Percentiles rank a stretch among this genome's conserved stretches.
phyloP scores from a whole-genome alignment of 2,113 vertebrate genomes.

The Pterocles gutturalis region DNA sequence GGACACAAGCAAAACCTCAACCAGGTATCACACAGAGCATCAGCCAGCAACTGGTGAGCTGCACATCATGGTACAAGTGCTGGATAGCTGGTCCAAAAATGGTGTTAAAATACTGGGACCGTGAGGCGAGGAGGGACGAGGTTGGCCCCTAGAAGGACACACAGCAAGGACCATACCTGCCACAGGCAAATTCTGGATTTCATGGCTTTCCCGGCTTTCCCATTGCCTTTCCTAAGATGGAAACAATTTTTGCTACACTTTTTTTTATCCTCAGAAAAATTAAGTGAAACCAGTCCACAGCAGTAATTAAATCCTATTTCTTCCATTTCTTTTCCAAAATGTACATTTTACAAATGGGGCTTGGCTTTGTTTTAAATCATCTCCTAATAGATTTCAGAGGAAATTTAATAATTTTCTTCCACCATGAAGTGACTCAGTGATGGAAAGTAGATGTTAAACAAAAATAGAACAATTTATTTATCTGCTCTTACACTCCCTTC shows the following conservation, averaged over 20 bases:
- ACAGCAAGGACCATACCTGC: neutral
- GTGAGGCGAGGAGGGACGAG: neutral
- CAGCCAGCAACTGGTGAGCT: accelerated
- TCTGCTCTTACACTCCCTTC: neutral
- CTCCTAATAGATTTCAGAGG: neutral
- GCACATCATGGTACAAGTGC: accelerated
- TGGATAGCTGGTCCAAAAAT: accelerated
- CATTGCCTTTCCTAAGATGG: neutral
- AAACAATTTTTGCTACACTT: neutral
- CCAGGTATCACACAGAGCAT: no score
- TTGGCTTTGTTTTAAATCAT: neutral
- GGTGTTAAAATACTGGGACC: neutral
- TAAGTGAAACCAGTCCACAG: neutral
- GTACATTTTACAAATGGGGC: neutral
- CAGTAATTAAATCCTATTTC: neutral
- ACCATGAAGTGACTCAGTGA: neutral
- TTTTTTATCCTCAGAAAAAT: neutral
- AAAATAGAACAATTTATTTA: neutral
- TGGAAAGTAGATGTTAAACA: slow-evolving; percentile 9
- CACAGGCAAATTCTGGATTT: neutral
- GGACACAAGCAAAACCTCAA: neutral
- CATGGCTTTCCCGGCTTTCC: neutral
- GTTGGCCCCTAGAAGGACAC: neutral
- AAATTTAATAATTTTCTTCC: neutral
- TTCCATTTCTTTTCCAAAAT: neutral